Base-by-base conservation (phyloP, 23 tunicate species). In the Ascidia mentula region DNA sequence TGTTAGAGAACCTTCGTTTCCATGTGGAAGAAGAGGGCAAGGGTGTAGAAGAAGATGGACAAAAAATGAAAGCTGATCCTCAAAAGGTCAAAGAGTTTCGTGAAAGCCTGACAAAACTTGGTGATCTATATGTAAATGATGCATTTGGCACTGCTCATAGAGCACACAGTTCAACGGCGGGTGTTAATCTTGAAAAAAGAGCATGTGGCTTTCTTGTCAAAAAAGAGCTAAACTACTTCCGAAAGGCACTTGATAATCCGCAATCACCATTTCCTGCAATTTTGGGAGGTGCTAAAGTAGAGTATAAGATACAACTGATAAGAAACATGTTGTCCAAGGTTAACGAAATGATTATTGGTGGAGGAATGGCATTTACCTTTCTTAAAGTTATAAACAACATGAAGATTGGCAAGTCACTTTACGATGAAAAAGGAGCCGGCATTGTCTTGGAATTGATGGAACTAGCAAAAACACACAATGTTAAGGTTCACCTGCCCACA, bases 321-420 rank as follows among this genome's bases (percentile, higher is more conserved):
- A 82, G 76, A 39, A 95, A 90, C 80, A 89, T 95, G 99, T 61
- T 95, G 36, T 79, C 79, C 34, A 95, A 95, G 79, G 99, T 95
- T 2, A 69, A 95, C 72, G 95, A 87, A 42, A 95, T 95, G 99
- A 86, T 95, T 20, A 90, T 95, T 60, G 96, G 99, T 38, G 99
- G 99, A 37, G 99, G 99, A 76, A 95, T 95, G 99, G 92, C 99
- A 8, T 95, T 95, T 74, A 95, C 99, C 5, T 95, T 95, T 69
- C 73, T 89, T 6, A 95, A 95, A 76, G 96, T 90, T 6, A 28
- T 95, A 4, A 75, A 86, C n/a, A 72, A 61, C 36, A 95, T 95
- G 99, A 83, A 90, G 69, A 95, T 95, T 40, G 99, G 99, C 24
- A 77, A 78, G 34, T 95, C 99, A 12, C 78, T 95, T 15, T 95